Evolutionary conservation across 2,888 invertebrate species (phyloP).

Genomic region (Orthosia gracilis): DNA sequence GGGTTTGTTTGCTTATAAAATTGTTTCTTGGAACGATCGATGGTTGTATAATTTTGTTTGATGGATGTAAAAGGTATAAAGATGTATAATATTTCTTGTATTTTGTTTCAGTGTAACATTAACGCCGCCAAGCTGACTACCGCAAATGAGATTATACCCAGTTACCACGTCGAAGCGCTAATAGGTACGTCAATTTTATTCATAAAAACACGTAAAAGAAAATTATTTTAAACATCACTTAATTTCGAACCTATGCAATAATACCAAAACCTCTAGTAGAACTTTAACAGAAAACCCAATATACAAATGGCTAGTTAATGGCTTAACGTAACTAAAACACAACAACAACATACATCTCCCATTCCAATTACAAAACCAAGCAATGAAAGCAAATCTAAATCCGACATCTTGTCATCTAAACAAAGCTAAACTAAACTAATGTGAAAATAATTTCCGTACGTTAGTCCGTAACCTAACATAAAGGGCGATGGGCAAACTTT

Average conservation of each 20-base stretch:
- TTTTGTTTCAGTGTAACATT: constrained; percentile 83
- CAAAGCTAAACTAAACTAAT: constrained; percentile 66
- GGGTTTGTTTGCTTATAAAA: constrained; percentile 56
- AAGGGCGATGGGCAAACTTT: constrained; percentile 84
- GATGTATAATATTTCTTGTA: constrained; percentile 21
- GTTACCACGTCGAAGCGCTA: constrained; percentile 90
- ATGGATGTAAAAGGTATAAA: neutral
- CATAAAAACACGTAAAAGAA: neutral
- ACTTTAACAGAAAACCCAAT: neutral
- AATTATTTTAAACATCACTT: neutral
- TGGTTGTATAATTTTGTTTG: constrained; percentile 20
- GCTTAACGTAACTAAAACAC: neutral
- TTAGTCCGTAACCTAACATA: constrained; percentile 66
- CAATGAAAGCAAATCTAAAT: constrained; percentile 42
- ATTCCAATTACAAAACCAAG: constrained; percentile 23
- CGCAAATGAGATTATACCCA: constrained; percentile 89
- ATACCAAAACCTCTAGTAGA: no score
- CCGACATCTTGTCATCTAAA: constrained; percentile 47
- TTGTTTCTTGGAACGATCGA: constrained; percentile 38
- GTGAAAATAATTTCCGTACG: constrained; percentile 78
- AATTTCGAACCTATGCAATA: no score
- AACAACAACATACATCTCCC: constrained; percentile 1
- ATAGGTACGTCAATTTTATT: constrained; percentile 81
- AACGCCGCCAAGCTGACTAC: constrained; percentile 91
- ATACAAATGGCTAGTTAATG: neutral